These are phyloP conservation scores for Melopsittacus undulatus DNA, from an alignment of 2,797 vertebrate genomes.

Conservation along the genomic window DNA sequence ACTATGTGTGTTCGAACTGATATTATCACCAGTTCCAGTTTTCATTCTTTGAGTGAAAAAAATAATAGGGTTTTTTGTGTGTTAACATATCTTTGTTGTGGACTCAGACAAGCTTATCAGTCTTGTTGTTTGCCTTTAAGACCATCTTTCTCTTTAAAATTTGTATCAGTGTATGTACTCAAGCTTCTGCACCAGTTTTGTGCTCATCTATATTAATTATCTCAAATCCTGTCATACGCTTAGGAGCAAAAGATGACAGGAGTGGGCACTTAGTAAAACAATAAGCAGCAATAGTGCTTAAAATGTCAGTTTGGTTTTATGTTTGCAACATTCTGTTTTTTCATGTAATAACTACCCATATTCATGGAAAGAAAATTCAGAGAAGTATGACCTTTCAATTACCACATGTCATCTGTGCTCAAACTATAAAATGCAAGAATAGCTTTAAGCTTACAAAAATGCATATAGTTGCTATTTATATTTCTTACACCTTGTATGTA, in stretches of 20 bases:
- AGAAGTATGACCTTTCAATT: slow-evolving; percentile 16
- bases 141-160: background rate
- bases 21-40: background rate
- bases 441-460: background rate
- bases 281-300: background rate
- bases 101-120: background rate
- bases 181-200: background rate
- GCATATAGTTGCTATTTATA: background rate
- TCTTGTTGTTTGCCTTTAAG: background rate
- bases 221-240: background rate
- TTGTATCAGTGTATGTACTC: background rate
- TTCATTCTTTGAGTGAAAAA: background rate
- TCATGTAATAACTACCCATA: background rate
- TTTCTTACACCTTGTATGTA: background rate
- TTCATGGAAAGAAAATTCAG: background rate
- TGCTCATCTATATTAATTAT: background rate
- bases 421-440: background rate
- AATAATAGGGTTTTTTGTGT: background rate
- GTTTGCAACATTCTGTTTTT: background rate
- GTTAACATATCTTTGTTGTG: background rate
- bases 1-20: background rate
- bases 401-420: background rate
- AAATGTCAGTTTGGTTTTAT: background rate
- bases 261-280: background rate
- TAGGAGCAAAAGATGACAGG: background rate